phyloP scores from a whole-genome alignment of 2,113 vertebrate genomes.

The Xiphophorus hellerii region DNA sequence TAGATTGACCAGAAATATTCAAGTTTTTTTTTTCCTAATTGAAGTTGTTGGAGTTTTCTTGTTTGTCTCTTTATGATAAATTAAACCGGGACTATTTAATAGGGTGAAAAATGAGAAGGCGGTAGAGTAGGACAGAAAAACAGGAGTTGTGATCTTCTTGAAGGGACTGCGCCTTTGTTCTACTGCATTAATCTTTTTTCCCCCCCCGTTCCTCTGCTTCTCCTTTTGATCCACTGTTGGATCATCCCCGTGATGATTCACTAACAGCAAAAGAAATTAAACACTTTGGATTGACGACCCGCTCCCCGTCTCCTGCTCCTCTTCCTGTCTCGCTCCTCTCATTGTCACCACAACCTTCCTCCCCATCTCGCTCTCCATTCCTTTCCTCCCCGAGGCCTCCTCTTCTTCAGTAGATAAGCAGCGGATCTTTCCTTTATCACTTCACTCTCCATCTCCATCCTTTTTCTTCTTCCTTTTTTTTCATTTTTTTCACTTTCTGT shows the following conservation, averaged over 20 bases:
- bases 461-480: conserved; percentile 31
- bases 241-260: conserved; percentile 81
- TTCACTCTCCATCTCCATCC: conserved; percentile 69
- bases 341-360: conserved; percentile 48
- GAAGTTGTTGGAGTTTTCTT: no score
- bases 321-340: conserved; percentile 22
- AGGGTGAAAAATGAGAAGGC: conserved; percentile 25
- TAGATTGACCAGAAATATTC: conserved; percentile 9
- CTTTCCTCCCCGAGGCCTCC: conserved; percentile 65
- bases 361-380: conserved; percentile 53
- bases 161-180: conserved; percentile 74
- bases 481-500: conserved; percentile 34
- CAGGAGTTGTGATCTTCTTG: conserved; percentile 55
- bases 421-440: conserved; percentile 70
- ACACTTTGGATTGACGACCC: conserved; percentile 76
- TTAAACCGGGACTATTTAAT: background rate
- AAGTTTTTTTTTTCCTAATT: no score
- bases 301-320: conserved; percentile 17
- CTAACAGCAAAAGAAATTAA: conserved; percentile 81
- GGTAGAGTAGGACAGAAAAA: conserved; percentile 34
- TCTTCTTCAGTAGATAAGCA: conserved; percentile 77
- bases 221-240: conserved; percentile 78
- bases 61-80: background rate
- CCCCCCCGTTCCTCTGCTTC: conserved; percentile 48
- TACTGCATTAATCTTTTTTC: conserved; percentile 72